A percentile compares a stretch with the other conserved stretches of the same genome.
Evolutionary conservation across 2,797 vertebrate genomes (phyloP).

Genomic region (Leptodactylus fallax): DNA sequence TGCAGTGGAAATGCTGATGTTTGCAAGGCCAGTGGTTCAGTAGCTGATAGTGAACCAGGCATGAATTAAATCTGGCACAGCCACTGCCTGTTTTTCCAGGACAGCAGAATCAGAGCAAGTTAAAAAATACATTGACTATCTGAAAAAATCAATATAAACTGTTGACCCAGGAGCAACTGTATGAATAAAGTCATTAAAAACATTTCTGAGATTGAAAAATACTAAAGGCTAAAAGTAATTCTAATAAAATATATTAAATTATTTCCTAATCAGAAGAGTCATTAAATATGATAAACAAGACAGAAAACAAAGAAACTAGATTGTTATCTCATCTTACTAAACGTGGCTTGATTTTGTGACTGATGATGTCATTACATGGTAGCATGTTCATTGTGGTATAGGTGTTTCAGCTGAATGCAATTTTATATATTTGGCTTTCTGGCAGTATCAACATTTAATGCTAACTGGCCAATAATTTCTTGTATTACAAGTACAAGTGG

Average conservation of each 20-base stretch:
- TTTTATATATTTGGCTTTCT: too few species aligned
- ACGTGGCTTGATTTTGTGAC: background rate
- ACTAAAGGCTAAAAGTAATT: background rate
- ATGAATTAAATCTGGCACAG: constrained; percentile 58
- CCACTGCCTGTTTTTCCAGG: constrained; percentile 38
- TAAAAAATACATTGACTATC: constrained; percentile 4
- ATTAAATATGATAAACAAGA: background rate
- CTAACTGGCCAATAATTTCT: background rate
- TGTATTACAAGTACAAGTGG: background rate
- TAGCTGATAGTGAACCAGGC: constrained; percentile 54
- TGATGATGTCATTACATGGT: background rate
- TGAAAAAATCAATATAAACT: background rate
- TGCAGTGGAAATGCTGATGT: constrained; percentile 54
- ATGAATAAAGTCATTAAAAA: background rate
- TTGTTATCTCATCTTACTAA: too few species aligned
- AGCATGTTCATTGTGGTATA: background rate
- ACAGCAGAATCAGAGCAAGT: background rate
- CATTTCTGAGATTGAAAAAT: background rate
- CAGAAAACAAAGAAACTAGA: background rate
- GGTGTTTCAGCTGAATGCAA: background rate
- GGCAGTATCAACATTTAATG: background rate
- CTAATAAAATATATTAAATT: background rate
- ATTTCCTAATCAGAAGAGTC: background rate
- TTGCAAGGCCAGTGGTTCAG: constrained; percentile 52
- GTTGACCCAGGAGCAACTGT: background rate